Evolutionary conservation across 1,140 invertebrate genomes (phyloP), one percentile per base, ranked within the genome.

Genomic region (Battus philenor): DNA sequence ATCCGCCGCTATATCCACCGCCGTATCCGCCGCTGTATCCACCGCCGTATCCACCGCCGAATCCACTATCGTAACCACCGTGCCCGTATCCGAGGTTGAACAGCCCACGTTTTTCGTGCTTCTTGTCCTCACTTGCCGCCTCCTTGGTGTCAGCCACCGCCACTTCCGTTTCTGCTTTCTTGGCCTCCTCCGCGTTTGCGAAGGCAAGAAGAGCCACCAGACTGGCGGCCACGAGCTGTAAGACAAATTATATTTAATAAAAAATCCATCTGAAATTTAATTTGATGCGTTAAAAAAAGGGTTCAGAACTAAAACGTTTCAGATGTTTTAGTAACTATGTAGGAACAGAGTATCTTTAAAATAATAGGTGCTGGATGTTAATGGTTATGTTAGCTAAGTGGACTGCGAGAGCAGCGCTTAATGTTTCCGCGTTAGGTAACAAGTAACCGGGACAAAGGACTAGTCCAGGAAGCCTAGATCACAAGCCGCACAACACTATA

Each of bases 61-160:
- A 58, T 32, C 69, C 47, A 6, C 60, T 50, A 24, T 47, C 48
- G 27, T 59, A 54, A 4, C 67, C 72, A 36, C 61, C 58, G 11
- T 59, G 52, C n/a, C 68, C 69, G 10, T 70, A 86, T 47, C 89
- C 89, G 10, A 90, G 77, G 50, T 87, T 87, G 31, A 86, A 63
- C 24, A 93, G 86, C 44, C 92, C 91, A 55, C 92, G 87, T 69
- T 93, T 93, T 68, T 92, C 91, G 58, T 92, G 90, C 69, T 93
- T 93, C 84, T 92, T 92, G 49, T 89, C 89, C 10, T 80, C 76
- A 30, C 68, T 52, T 41, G 80, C 85, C 64, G 65, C 71, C 56
- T 56, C 54, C 15, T 79, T 71, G 54, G 74, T 76, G 47, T 77
- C 79, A 59, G 68, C 71, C 68, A 74, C 73, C 70, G 79, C 80